These are phyloP conservation scores for Haliclona indistincta DNA, from an alignment of 37 sponge, comb jelly and placozoan species.

Conservation along the genomic window DNA sequence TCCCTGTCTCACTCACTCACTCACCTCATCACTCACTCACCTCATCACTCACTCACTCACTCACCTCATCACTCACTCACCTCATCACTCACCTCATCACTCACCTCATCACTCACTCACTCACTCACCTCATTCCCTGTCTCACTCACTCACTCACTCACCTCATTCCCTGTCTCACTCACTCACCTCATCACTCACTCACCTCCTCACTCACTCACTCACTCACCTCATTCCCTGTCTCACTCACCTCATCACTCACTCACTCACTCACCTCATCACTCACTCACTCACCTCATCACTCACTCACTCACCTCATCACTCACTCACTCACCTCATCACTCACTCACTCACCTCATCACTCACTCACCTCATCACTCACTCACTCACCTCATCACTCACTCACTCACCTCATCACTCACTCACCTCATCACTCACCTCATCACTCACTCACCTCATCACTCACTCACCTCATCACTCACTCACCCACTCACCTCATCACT, in stretches of 20 bases:
- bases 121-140: too few relatives aligned
- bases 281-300: background rate
- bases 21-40: background rate
- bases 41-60: too few relatives aligned
- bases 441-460: background rate
- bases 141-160: too few relatives aligned
- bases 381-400: background rate
- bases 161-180: too few relatives aligned
- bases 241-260: too few relatives aligned
- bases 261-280: too few relatives aligned
- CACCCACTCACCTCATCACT: background rate
- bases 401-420: background rate
- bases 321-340: background rate
- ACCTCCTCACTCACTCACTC: background rate
- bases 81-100: too few relatives aligned
- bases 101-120: background rate
- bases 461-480: background rate
- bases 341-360: background rate
- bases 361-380: background rate
- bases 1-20: too few relatives aligned
- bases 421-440: background rate
- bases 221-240: too few relatives aligned
- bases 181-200: background rate
- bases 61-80: too few relatives aligned
- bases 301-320: background rate